phyloP scores from a whole-genome alignment of 2,113 vertebrate species.

The Pardalotus punctatus region DNA sequence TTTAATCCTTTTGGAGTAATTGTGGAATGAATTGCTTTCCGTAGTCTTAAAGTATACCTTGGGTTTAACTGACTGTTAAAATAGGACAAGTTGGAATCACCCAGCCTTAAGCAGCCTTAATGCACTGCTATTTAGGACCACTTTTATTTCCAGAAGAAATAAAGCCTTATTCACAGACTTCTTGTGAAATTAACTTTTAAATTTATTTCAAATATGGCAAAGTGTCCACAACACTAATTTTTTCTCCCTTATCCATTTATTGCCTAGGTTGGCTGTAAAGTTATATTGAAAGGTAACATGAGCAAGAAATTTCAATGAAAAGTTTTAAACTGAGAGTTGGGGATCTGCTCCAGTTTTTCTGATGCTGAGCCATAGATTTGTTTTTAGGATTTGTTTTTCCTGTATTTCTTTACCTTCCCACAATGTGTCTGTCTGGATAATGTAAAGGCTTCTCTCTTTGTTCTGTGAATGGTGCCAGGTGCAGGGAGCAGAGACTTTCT shows the following conservation, averaged over 20 bases:
- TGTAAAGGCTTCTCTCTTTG: background rate
- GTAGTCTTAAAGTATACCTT: background rate
- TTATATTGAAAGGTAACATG: background rate
- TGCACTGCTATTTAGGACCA: background rate
- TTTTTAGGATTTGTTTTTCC: background rate
- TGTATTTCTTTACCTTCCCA: background rate
- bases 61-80: background rate
- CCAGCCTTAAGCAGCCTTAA: background rate
- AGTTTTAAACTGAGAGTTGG: background rate
- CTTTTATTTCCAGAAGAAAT: background rate
- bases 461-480: background rate
- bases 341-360: background rate
- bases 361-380: background rate
- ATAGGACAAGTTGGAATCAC: slow-evolving; percentile 24
- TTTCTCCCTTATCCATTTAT: background rate
- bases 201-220: background rate
- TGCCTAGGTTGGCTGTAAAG: background rate
- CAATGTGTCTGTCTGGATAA: background rate
- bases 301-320: background rate
- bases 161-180: background rate
- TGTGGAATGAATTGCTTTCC: slow-evolving; percentile 7
- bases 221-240: background rate
- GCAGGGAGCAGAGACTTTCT: background rate
- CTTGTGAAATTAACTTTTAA: background rate
- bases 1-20: slow-evolving; percentile 32